Conservation (phyloP, 2,113 vertebrate genomes). For the Hydrochoerus hydrochaeris region DNA sequence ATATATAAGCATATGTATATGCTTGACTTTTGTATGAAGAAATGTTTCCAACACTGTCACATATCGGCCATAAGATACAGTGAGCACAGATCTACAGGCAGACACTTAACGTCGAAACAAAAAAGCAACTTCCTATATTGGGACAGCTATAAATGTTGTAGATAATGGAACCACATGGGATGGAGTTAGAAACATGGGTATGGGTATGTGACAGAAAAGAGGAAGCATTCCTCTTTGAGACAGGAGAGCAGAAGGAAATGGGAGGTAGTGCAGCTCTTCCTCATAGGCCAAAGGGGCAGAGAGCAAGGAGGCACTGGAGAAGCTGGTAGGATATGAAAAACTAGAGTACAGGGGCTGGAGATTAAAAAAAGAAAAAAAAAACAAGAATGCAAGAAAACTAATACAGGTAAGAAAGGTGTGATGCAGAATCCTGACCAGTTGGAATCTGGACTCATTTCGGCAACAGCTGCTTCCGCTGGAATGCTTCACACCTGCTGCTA, state of each 20-base stretch:
- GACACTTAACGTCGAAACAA: conserved; percentile 20
- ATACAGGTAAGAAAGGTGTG: not conserved
- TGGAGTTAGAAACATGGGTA: not conserved
- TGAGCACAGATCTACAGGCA: not conserved
- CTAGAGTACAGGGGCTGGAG: not conserved
- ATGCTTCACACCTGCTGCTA: not conserved
- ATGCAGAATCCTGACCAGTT: not conserved
- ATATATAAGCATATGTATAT: not conserved
- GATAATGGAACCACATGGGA: not conserved
- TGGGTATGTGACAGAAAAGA: not conserved
- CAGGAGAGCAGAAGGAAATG: not conserved
- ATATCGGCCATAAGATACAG: not conserved
- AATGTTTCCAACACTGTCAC: conserved; percentile 16
- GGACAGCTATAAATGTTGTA: not conserved
- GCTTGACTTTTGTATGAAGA: conserved; percentile 4
- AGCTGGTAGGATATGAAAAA: not conserved
- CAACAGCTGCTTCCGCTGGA: not conserved
- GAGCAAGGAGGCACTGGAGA: not conserved
- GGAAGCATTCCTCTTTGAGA: not conserved
- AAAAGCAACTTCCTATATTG: not conserved
- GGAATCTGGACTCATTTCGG: not conserved
- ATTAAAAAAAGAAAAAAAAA: not conserved
- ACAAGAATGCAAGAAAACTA: not conserved
- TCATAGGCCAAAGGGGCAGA: not conserved
- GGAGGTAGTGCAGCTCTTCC: not conserved